Evolutionary conservation across 2,888 invertebrate genomes (phyloP), one percentile per base, ranked within the genome.

Genomic region (Sinodicranocentrus sp.): DNA sequence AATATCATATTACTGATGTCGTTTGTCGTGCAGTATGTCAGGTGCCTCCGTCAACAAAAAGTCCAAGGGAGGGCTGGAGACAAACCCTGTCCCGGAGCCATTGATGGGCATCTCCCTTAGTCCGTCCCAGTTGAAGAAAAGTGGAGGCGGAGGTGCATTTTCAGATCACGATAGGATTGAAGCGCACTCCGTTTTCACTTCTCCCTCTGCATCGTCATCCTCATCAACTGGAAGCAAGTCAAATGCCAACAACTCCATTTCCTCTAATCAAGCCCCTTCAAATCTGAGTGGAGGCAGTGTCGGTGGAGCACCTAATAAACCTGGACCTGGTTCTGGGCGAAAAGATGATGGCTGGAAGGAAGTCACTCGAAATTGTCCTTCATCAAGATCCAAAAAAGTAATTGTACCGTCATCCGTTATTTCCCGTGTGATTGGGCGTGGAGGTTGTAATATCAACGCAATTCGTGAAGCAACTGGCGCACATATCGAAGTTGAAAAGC

Each of bases 401-500:
- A 95, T 95, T 17, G 98, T 99, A 83, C 97, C 98, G 73, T 94
- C 97, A 25, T 95, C 95, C 91, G 98, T 98, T 61, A 98, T 99
- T 85, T 98, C 98, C 83, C 94, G 99, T 76, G 98, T 99, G 71
- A 99, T 99, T 90, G 99, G 89, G 8, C 94, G 99, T 89, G 98
- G 96, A 33, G 99, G 99, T 67, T 96, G 95, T 92, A 99, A 99
- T 91, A 98, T 99, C 90, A 99, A 99, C 92, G 97, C 98, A 13
- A 98, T 99, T 90, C 93, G 99, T 82, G 96, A 97, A 79, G 96
- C 97, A 72, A 98, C 99, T 33, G 98, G 98, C 83, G 99, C 99
- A 3, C 97, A 98, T 90, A 99, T 99, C 90, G 98, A 99, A 91
- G 97, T 99, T 26, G 99, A 99, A 91, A 99, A 99, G 91, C 98